Evolutionary conservation across 2,797 vertebrate species (phyloP).

Genomic region (Pagetopsis macropterus): DNA sequence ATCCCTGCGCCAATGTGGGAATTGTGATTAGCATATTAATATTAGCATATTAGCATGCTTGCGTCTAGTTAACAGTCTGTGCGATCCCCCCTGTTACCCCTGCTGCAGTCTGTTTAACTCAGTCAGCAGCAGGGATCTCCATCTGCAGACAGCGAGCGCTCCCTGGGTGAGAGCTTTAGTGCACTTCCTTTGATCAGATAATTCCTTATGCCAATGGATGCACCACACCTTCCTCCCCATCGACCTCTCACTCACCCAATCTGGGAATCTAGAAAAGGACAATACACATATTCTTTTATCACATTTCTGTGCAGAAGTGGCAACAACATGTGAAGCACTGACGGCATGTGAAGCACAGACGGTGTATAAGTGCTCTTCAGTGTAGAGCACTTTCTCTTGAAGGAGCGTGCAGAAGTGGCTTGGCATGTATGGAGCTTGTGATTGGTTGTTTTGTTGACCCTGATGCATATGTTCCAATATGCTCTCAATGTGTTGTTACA

Average conservation of each 20-base stretch:
- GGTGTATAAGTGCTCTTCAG: conserved; percentile 55
- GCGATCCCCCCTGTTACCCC: conserved; percentile 38
- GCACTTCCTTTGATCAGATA: conserved; percentile 69
- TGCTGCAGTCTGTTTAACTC: conserved; percentile 60
- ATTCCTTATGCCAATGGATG: conserved; percentile 55
- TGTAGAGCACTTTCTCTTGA: conserved; percentile 48
- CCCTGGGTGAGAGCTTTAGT: conserved; percentile 54
- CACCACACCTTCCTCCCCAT: conserved; percentile 36
- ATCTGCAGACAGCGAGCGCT: conserved; percentile 48
- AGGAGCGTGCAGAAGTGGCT: conserved; percentile 41
- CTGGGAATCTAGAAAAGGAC: conserved; percentile 14
- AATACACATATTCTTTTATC: conserved; percentile 25
- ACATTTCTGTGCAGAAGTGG: conserved; percentile 34
- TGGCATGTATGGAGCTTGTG: conserved; percentile 32
- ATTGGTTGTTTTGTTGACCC: conserved; percentile 43
- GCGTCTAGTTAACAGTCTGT: conserved; percentile 51
- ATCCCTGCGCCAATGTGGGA: conserved; percentile 45
- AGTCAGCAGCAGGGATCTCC: conserved; percentile 59
- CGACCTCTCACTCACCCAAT: neutral
- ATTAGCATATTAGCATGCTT: conserved; percentile 73
- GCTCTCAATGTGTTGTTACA: conserved; percentile 41
- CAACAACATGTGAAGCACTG: conserved; percentile 50
- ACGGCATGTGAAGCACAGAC: conserved; percentile 54
- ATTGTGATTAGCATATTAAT: conserved; percentile 69
- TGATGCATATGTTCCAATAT: conserved; percentile 17